Percentiles rank a stretch among this genome's conserved stretches.
Conservation (phyloP, 2,797 vertebrate genomes). For the Siniperca obscura region DNA sequence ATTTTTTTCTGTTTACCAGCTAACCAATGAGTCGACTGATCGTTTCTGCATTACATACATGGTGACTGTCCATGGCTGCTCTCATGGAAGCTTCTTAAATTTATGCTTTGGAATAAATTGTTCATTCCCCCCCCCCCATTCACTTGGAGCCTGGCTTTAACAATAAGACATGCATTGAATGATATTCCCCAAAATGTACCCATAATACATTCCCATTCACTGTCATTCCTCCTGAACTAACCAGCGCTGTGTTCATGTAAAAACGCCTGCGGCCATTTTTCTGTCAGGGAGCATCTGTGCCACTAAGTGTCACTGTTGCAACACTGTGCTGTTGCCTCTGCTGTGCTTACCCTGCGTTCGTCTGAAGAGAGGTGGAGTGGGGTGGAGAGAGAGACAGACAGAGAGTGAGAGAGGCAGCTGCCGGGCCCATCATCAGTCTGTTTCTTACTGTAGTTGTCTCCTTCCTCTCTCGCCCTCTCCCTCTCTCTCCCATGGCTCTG, state of each 20-base stretch:
- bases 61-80: background rate
- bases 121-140: background rate
- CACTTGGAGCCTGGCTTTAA: background rate
- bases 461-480: slow-evolving; percentile 12
- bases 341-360: slow-evolving; percentile 15
- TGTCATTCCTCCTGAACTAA: background rate
- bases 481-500: slow-evolving; percentile 59
- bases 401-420: slow-evolving; percentile 57
- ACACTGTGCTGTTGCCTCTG: slow-evolving; percentile 45
- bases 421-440: slow-evolving; percentile 63
- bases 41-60: background rate
- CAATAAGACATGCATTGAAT: background rate
- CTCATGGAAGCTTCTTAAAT: background rate
- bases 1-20: background rate
- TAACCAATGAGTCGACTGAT: no score
- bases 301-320: slow-evolving; percentile 83
- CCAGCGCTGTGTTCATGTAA: background rate
- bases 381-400: slow-evolving; percentile 13
- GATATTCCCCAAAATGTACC: background rate
- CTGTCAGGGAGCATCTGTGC: slow-evolving; percentile 49
- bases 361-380: slow-evolving; percentile 31
- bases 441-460: slow-evolving; percentile 65
- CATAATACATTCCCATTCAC: background rate
- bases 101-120: background rate
- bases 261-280: slow-evolving; percentile 37